These are phyloP conservation scores for Psylliodes chrysocephalus DNA, from an alignment of 2,888 invertebrate species.

Conservation along the genomic window DNA sequence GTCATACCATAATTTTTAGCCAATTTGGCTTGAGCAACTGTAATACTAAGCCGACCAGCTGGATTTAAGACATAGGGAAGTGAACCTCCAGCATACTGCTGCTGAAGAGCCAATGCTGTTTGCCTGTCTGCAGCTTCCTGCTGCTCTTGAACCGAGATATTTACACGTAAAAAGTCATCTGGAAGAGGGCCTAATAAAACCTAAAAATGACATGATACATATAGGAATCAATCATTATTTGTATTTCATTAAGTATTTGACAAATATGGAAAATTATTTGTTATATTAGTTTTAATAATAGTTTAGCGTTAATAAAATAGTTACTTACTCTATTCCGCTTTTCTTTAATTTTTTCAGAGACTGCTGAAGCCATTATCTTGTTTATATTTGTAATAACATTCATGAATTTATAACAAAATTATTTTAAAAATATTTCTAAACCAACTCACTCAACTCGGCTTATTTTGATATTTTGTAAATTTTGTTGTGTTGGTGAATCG, in stretches of 20 bases:
- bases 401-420: constrained; percentile 14
- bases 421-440: not conserved
- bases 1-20: constrained; percentile 95
- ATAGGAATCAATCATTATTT: too few species aligned
- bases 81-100: constrained; percentile 69
- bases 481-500: too few species aligned
- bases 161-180: constrained; percentile 75
- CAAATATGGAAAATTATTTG: too few species aligned
- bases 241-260: too few species aligned
- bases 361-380: constrained; percentile 59
- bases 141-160: constrained; percentile 71
- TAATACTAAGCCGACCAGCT: constrained; percentile 82
- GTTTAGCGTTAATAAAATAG: not conserved
- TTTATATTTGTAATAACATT: constrained; percentile 23
- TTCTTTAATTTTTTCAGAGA: constrained; percentile 61
- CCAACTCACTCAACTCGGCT: not conserved
- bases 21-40: constrained; percentile 89
- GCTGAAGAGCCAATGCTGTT: constrained; percentile 78
- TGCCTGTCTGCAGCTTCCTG: constrained; percentile 83
- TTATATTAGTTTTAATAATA: too few species aligned
- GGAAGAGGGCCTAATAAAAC: constrained; percentile 85
- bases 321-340: constrained; percentile 58
- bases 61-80: constrained; percentile 63
- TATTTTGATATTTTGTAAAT: too few species aligned
- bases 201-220: constrained; percentile 62